Evolutionary conservation across 2,888 invertebrate species (phyloP), one percentile per base, ranked within the genome.

Genomic region (Dyspetes luteomarginatus): DNA sequence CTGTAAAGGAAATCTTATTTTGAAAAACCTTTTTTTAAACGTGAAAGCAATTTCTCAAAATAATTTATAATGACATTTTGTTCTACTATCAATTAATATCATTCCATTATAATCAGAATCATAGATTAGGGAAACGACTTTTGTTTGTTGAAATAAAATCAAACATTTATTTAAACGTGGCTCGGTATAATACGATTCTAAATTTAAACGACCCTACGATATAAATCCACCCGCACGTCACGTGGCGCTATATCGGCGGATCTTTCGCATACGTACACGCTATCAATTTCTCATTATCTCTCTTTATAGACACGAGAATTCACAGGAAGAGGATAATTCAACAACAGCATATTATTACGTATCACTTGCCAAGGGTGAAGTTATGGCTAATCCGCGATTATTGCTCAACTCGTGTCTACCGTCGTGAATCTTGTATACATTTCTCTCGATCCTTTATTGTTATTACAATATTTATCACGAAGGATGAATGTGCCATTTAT

Each of bases 221-320:
- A 58, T 17, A 15, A 19, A 3, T 50, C 22, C 62, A 62, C 72
- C 62, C 64, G 72, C 22, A 36, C 28, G 24, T 2, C 71, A 62
- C 71, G 50, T 72, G 71, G 12, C 50, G 45, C 30, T 26, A 52
- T 69, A 15, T 12, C 7, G 26, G 3, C 24, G 50, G 24, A 52
- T 19, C 9, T 64, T 28, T 15, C 43, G 30, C 50, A 7, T n/a
- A 22, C 22, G 9, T 9, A n/a, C n/a, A n/a, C n/a, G 19, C 36
- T 30, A 45, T 50, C 28, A 67, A 62, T 72, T 62, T 26, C 52
- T 24, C 7, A 24, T 7, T 43, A 24, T 52, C 17, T 72, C 64
- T 24, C 5, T 22, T 17, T 36, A 24, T 43, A 24, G 41, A 62
- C 4, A 24, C 43, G 15, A 26, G 26, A 43, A 62, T 2, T n/a